These are phyloP conservation scores for Pachypeltis micranthus DNA, from an alignment of 1,140 invertebrate genomes.

Conservation along the genomic window DNA sequence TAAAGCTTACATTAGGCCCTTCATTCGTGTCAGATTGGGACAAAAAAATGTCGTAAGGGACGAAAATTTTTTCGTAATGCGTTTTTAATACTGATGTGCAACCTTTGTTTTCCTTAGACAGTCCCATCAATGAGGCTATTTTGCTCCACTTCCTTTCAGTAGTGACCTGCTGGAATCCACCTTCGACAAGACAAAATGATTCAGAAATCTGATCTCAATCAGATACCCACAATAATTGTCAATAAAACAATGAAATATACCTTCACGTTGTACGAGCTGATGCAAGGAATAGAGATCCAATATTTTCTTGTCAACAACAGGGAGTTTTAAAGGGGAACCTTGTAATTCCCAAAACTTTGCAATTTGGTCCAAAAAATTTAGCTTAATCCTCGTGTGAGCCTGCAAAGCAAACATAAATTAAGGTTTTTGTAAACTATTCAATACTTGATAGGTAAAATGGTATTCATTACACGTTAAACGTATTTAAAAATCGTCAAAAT, in stretches of 20 bases:
- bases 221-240: background rate
- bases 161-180: constrained; percentile 72
- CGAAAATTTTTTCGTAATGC: constrained; percentile 61
- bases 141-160: constrained; percentile 83
- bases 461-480: too few relatives aligned
- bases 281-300: constrained; percentile 89
- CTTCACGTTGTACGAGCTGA: constrained; percentile 80
- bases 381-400: constrained; percentile 84
- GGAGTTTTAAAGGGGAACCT: constrained; percentile 83
- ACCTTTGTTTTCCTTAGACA: constrained; percentile 56
- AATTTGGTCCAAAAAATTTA: constrained; percentile 95
- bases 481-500: too few relatives aligned
- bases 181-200: background rate
- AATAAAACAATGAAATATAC: background rate
- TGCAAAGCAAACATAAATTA: background rate
- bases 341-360: constrained; percentile 98
- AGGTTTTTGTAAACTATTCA: background rate
- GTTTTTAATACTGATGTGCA: constrained; percentile 72
- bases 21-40: background rate
- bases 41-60: constrained; percentile 12
- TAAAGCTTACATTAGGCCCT: background rate
- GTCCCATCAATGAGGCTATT: constrained; percentile 73
- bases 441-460: too few relatives aligned
- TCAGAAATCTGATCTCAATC: background rate
- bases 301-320: constrained; percentile 85